phyloP scores from a whole-genome alignment of 2,797 vertebrate genomes.

The Pelobates cultripes region DNA sequence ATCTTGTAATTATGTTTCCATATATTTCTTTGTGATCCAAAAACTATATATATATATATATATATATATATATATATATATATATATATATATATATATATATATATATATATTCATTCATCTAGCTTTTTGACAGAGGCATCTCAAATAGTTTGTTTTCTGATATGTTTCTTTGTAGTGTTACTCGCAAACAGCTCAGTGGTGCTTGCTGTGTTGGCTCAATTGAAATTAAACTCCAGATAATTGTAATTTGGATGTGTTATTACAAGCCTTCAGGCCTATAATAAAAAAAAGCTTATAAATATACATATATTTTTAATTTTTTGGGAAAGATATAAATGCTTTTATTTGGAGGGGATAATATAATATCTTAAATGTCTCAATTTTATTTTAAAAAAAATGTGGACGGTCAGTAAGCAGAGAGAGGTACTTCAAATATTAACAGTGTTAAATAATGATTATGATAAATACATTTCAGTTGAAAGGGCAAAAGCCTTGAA shows the following conservation, averaged over 20 bases:
- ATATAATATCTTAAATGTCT: neutral
- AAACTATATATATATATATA: no score
- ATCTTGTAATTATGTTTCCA: neutral
- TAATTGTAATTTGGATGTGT: neutral
- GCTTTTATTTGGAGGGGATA: neutral
- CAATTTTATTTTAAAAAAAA: neutral
- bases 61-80: no score
- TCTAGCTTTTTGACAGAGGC: no score
- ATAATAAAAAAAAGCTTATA: neutral
- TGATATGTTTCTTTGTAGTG: neutral
- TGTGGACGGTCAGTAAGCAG: neutral
- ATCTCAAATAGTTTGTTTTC: neutral
- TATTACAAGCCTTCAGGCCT: neutral
- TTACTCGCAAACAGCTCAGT: neutral
- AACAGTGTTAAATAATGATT: no score
- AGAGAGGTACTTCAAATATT: no score
- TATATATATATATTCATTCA: no score
- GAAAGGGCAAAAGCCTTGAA: no score
- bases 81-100: no score
- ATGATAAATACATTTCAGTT: no score
- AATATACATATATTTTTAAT: neutral
- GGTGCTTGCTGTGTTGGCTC: slow-evolving; percentile 6
- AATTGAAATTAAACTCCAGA: slow-evolving; percentile 4
- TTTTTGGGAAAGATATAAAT: neutral
- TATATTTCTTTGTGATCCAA: neutral